Conservation (phyloP, 2,797 vertebrate species). For the Scolopax bukidnonensis region DNA sequence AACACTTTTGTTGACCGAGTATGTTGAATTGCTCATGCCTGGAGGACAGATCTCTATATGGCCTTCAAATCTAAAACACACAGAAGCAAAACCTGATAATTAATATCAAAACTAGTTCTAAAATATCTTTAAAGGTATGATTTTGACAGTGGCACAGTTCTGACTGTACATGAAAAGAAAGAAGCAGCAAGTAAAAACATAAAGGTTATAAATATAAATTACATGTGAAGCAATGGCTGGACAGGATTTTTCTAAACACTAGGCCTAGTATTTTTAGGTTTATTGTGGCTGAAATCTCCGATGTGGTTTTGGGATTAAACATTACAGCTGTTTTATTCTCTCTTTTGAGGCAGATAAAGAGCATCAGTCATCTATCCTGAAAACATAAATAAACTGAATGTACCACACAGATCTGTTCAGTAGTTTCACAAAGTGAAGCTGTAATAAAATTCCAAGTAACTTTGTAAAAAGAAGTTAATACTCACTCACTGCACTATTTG, state of each 20-base stretch:
- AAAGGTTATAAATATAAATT: background rate
- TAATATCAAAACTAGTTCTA: background rate
- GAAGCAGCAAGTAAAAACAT: background rate
- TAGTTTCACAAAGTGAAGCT: background rate
- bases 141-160: background rate
- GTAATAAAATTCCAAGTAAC: background rate
- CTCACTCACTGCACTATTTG: background rate
- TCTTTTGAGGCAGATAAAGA: background rate
- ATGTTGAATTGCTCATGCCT: constrained; percentile 91
- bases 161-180: background rate
- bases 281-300: background rate
- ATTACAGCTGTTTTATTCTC: background rate
- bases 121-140: background rate
- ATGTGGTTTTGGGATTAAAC: background rate
- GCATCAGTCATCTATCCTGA: background rate
- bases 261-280: background rate
- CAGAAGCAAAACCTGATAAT: background rate
- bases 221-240: background rate
- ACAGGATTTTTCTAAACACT: background rate
- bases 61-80: constrained; percentile 89
- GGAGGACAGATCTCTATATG: constrained; percentile 94
- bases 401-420: background rate
- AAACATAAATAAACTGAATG: rapidly evolving
- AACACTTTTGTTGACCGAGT: constrained; percentile 94
- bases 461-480: background rate